Percentiles rank a stretch among this genome's conserved stretches.
Conservation (phyloP, 2,797 vertebrate species). For the Diplodus puntazzo region DNA sequence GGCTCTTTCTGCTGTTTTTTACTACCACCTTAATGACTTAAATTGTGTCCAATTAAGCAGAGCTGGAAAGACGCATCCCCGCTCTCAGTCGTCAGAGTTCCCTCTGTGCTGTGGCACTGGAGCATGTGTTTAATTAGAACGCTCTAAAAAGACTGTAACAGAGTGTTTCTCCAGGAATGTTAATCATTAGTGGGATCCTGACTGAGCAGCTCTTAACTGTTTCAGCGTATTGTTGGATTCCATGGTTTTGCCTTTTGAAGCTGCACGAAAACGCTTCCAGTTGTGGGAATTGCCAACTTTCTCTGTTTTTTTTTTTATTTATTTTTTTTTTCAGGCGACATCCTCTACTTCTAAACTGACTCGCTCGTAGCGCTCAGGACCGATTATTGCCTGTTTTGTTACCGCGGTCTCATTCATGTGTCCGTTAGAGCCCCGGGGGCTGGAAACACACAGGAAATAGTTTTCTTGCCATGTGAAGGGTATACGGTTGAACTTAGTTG, state of each 20-base stretch:
- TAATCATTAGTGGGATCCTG: slow-evolving; percentile 86
- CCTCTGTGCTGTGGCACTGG: slow-evolving; percentile 78
- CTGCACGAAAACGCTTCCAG: slow-evolving; percentile 80
- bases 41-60: slow-evolving; percentile 84
- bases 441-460: slow-evolving; percentile 73
- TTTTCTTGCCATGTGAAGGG: slow-evolving; percentile 59
- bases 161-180: slow-evolving; percentile 85
- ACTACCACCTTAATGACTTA: slow-evolving; percentile 83
- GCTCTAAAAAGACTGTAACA: slow-evolving; percentile 79
- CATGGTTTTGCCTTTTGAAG: slow-evolving; percentile 80
- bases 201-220: slow-evolving; percentile 80
- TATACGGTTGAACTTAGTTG: slow-evolving; percentile 59
- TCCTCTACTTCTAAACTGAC: slow-evolving; percentile 49
- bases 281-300: slow-evolving; percentile 77
- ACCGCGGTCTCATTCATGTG: slow-evolving; percentile 66
- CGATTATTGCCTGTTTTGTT: slow-evolving; percentile 55
- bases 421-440: slow-evolving; percentile 57
- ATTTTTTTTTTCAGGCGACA: slow-evolving; percentile 24
- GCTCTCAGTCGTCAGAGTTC: slow-evolving; percentile 69
- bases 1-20: slow-evolving; percentile 73
- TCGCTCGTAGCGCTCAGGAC: slow-evolving; percentile 33
- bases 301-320: slow-evolving; percentile 32
- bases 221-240: slow-evolving; percentile 80
- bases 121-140: slow-evolving; percentile 86
- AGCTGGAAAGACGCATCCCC: slow-evolving; percentile 74